phyloP scores from a whole-genome alignment of 2,888 invertebrate genomes.

The Choristoneura rosaceana region DNA sequence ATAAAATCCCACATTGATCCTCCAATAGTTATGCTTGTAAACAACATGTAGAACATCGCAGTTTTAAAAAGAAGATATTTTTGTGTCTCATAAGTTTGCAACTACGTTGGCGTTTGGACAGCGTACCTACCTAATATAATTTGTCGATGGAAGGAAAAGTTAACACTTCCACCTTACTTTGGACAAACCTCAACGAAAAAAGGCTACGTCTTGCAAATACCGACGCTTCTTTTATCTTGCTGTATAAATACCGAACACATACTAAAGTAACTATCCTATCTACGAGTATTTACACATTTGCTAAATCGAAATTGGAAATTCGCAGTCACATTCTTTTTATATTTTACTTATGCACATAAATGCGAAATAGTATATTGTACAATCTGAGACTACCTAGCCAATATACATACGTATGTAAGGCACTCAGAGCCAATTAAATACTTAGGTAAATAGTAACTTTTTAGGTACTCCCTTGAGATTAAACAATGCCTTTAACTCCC shows the following conservation, averaged over 20 bases:
- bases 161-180: constrained; percentile 11
- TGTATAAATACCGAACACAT: not conserved
- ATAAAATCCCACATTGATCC: too few relatives aligned
- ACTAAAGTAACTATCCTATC: too few relatives aligned
- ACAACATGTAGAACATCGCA: not conserved
- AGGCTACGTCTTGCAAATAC: not conserved
- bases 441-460: too few relatives aligned
- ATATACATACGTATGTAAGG: too few relatives aligned
- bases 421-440: too few relatives aligned
- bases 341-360: too few relatives aligned
- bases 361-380: too few relatives aligned
- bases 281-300: not conserved
- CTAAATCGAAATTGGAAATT: not conserved
- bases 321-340: not conserved
- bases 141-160: constrained; percentile 30
- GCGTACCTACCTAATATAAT: constrained; percentile 22
- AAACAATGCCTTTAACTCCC: too few relatives aligned
- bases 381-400: too few relatives aligned
- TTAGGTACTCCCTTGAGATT: too few relatives aligned
- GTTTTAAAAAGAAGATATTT: not conserved
- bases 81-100: constrained; percentile 21
- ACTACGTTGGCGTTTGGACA: constrained; percentile 16
- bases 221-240: not conserved
- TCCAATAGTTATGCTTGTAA: too few relatives aligned
- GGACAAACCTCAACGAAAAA: constrained; percentile 4